A percentile compares a stretch with the other conserved stretches of the same genome.
phyloP scores from a whole-genome alignment of 2,888 invertebrate species.

The Chloroclystis v-ata region DNA sequence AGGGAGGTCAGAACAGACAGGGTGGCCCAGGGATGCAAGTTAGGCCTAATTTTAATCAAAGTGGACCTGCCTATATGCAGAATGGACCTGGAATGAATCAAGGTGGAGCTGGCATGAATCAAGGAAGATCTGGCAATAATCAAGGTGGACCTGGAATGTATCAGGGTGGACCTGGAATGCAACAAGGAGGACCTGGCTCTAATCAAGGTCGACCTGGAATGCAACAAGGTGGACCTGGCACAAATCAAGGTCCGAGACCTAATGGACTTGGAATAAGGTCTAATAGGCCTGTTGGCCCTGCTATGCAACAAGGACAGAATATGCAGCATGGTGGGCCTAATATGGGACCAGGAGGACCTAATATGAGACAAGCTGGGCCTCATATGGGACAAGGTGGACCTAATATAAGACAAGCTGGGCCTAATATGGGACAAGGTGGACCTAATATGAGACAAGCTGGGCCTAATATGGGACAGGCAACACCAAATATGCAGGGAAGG shows the following conservation, averaged over 20 bases:
- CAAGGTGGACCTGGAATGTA: slow-evolving; percentile 8
- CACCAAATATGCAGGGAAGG: too few relatives aligned
- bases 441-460: slow-evolving; percentile 24
- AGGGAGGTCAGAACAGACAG: slow-evolving; percentile 6
- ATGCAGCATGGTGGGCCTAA: slow-evolving; percentile 44
- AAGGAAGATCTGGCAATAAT: slow-evolving; percentile 1
- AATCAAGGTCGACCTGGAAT: slow-evolving; percentile 10
- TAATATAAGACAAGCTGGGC: slow-evolving; percentile 21
- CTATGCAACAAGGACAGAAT: slow-evolving; percentile 6
- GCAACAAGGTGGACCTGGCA: slow-evolving; percentile 43
- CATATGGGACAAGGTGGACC: slow-evolving; percentile 19
- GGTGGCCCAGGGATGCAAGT: slow-evolving; percentile 11
- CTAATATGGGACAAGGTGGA: slow-evolving; percentile 9
- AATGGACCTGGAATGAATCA: slow-evolving; percentile 8
- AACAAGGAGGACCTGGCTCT: slow-evolving; percentile 13
- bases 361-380: slow-evolving; percentile 43
- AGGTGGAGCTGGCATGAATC: slow-evolving; percentile 8
- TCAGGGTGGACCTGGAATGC: slow-evolving; percentile 30
- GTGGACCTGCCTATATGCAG: slow-evolving; percentile 5
- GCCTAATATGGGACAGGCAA: slow-evolving; percentile 10
- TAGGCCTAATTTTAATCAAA: slow-evolving; percentile 4
- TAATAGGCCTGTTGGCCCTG: slow-evolving; percentile 7
- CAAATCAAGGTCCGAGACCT: slow-evolving; percentile 36
- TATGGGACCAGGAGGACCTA: slow-evolving; percentile 49
- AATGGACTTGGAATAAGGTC: slow-evolving; percentile 21